phyloP scores from a whole-genome alignment of 1,140 invertebrate species.

The Sycophila sp. region DNA sequence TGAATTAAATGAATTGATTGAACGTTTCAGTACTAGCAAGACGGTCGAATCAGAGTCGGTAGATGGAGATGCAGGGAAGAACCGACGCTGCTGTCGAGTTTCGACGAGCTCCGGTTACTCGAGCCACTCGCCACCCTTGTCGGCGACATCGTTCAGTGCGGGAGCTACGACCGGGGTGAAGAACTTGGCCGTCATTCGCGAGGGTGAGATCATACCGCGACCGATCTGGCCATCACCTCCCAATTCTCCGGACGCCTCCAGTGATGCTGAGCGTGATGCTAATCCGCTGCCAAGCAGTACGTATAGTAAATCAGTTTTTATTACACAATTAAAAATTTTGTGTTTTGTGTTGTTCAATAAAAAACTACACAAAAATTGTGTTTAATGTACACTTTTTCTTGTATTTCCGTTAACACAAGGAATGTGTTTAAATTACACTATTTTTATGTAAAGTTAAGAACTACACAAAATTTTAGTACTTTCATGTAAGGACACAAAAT shows the following conservation, averaged over 20 bases:
- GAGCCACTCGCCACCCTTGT: slow-evolving; percentile 54
- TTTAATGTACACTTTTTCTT: no score
- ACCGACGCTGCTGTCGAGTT: slow-evolving; percentile 50
- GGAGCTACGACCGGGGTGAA: not conserved
- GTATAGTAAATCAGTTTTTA: no score
- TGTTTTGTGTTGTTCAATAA: no score
- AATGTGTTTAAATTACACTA: no score
- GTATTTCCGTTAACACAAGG: no score
- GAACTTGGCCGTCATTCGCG: slow-evolving; percentile 50
- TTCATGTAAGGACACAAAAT: no score
- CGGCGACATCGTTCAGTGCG: slow-evolving; percentile 46
- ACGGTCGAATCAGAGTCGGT: slow-evolving; percentile 49
- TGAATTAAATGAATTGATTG: no score
- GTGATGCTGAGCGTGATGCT: slow-evolving; percentile 6
- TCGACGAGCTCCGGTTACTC: slow-evolving; percentile 58
- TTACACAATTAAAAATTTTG: no score
- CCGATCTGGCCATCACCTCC: slow-evolving; percentile 51
- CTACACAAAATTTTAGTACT: no score
- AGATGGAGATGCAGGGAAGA: slow-evolving; percentile 47
- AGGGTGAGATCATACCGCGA: slow-evolving; percentile 51
- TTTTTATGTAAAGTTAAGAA: no score
- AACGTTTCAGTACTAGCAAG: not conserved
- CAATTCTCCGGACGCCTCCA: slow-evolving; percentile 1
- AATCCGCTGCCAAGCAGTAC: not conserved
- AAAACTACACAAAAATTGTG: no score